Conservation (phyloP, 2,113 vertebrate genomes). For the Engraulis encrasicolus region DNA sequence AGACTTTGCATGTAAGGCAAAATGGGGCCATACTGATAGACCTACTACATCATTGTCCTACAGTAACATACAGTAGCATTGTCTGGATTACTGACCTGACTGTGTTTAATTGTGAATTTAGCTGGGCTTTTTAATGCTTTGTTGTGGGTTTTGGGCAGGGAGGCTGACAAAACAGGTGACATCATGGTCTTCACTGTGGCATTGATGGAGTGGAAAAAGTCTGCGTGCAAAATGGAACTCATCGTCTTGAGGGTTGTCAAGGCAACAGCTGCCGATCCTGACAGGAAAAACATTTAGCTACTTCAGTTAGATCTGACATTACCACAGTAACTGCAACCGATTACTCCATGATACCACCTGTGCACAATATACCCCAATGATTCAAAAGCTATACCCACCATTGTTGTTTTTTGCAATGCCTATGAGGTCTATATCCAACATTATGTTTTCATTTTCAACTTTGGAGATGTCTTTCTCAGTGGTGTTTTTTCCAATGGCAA, state of each 20-base stretch:
- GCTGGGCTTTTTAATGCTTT: neutral
- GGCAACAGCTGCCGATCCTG: neutral
- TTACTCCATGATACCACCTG: too few species aligned
- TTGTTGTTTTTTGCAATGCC: slow-evolving; percentile 12
- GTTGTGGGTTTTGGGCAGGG: neutral
- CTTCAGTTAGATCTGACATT: neutral
- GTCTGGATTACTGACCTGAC: neutral
- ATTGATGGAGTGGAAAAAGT: slow-evolving; percentile 5
- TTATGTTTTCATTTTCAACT: neutral
- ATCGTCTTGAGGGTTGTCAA: neutral
- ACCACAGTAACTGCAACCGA: neutral
- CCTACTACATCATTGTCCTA: too few species aligned
- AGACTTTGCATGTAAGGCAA: too few species aligned
- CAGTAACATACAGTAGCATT: too few species aligned
- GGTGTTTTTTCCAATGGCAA: neutral
- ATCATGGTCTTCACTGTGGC: slow-evolving; percentile 23
- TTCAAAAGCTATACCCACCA: neutral
- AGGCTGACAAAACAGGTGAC: neutral
- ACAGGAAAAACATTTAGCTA: neutral
- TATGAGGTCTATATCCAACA: neutral
- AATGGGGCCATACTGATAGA: too few species aligned
- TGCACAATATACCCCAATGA: neutral
- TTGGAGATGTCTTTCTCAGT: neutral
- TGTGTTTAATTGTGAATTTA: slow-evolving; percentile 8
- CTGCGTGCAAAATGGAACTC: neutral